A percentile compares a stretch with the other conserved stretches of the same genome.
These are phyloP conservation scores for Cyclura pinguis DNA, from an alignment of 2,797 vertebrate genomes.

Conservation along the genomic window DNA sequence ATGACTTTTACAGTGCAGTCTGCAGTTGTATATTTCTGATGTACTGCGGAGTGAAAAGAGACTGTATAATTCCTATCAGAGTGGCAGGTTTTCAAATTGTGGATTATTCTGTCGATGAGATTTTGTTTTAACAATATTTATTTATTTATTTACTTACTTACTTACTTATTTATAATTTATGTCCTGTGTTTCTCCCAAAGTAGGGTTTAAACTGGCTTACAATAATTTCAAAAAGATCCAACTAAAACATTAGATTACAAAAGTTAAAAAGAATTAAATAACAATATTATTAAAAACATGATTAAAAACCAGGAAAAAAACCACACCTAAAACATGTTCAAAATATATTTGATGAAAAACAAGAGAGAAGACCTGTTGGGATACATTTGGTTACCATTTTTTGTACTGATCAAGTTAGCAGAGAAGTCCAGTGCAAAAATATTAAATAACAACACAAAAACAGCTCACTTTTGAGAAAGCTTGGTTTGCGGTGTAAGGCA, in stretches of 20 bases:
- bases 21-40: background rate
- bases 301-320: too few species aligned
- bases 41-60: background rate
- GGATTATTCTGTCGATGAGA: background rate
- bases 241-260: too few species aligned
- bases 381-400: background rate
- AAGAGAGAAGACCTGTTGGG: background rate
- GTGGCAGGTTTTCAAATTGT: accelerated
- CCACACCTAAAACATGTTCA: background rate
- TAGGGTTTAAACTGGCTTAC: too few species aligned
- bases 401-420: background rate
- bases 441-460: background rate
- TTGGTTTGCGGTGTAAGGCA: background rate
- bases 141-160: too few species aligned
- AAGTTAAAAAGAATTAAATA: too few species aligned
- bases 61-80: background rate
- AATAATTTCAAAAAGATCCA: too few species aligned
- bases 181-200: too few species aligned
- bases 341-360: background rate
- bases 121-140: background rate
- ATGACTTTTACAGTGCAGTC: background rate
- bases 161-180: too few species aligned
- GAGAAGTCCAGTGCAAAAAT: background rate
- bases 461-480: background rate
- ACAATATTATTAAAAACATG: too few species aligned